phyloP scores from a whole-genome alignment of 2,113 vertebrate species.

The Tangachromis dhanisi region DNA sequence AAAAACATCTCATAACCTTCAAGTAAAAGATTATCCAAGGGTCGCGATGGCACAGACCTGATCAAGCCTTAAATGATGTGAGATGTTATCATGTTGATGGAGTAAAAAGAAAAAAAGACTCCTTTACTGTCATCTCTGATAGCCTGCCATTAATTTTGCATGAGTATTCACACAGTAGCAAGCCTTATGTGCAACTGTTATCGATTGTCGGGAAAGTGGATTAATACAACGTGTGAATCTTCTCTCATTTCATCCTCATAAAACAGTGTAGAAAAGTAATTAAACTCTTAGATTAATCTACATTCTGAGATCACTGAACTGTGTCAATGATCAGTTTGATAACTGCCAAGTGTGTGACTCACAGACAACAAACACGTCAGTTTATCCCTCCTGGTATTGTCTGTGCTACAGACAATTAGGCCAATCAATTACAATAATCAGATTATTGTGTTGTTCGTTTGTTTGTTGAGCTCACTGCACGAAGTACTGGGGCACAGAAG shows the following conservation, averaged over 20 bases:
- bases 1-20: fast-evolving
- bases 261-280: background rate
- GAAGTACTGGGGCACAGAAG: background rate
- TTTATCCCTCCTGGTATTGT: background rate
- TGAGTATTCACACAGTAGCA: background rate
- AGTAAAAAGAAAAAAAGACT: background rate
- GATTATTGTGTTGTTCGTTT: slow-evolving; percentile 30
- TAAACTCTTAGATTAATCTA: background rate
- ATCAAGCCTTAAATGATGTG: background rate
- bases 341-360: background rate
- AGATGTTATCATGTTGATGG: background rate
- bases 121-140: background rate
- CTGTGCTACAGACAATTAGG: slow-evolving; percentile 31
- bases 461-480: background rate
- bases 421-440: slow-evolving; percentile 27
- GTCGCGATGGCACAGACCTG: background rate
- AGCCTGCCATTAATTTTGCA: background rate
- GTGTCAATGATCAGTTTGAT: background rate
- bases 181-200: background rate
- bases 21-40: background rate
- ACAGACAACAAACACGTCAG: background rate
- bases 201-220: background rate
- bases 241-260: background rate
- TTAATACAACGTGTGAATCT: background rate
- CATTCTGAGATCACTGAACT: background rate